Evolutionary conservation across 1,140 invertebrate genomes (phyloP).

Genomic region (Drosophila littoralis): DNA sequence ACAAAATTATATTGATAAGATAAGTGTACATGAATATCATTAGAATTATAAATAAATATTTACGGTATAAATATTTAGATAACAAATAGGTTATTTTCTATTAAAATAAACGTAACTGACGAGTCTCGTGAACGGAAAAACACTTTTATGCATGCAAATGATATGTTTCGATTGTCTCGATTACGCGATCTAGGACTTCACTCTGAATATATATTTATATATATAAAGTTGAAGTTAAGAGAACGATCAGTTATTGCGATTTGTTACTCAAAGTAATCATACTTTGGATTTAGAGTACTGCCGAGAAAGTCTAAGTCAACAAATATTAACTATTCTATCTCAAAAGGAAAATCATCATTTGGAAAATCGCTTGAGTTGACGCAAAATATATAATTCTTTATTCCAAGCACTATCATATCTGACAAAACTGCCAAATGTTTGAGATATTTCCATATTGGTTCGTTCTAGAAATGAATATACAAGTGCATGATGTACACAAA

Average conservation of each 20-base stretch:
- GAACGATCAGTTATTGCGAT: background rate
- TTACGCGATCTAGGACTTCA: too few relatives aligned
- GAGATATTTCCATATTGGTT: background rate
- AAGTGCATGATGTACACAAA: slow-evolving; percentile 20
- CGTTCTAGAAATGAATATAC: background rate
- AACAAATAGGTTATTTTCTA: slow-evolving; percentile 30
- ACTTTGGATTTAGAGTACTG: slow-evolving; percentile 1
- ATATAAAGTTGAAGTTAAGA: too few relatives aligned
- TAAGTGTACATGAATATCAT: slow-evolving; percentile 20
- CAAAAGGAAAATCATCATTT: too few relatives aligned
- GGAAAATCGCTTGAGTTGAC: background rate
- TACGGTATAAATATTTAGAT: slow-evolving; percentile 16
- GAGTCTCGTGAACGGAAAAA: too few relatives aligned
- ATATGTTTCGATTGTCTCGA: background rate
- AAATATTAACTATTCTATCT: too few relatives aligned
- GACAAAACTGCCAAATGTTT: background rate
- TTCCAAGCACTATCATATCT: background rate
- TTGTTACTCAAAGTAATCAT: background rate
- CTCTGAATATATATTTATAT: too few relatives aligned
- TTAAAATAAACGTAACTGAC: background rate
- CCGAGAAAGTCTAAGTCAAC: background rate
- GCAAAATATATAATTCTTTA: background rate
- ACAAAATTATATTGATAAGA: slow-evolving; percentile 21
- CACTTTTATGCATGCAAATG: slow-evolving; percentile 13
- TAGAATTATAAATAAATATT: slow-evolving; percentile 22